These are phyloP conservation scores for Phylloscopus trochilus DNA, from an alignment of 2,113 vertebrate genomes.

Conservation along the genomic window DNA sequence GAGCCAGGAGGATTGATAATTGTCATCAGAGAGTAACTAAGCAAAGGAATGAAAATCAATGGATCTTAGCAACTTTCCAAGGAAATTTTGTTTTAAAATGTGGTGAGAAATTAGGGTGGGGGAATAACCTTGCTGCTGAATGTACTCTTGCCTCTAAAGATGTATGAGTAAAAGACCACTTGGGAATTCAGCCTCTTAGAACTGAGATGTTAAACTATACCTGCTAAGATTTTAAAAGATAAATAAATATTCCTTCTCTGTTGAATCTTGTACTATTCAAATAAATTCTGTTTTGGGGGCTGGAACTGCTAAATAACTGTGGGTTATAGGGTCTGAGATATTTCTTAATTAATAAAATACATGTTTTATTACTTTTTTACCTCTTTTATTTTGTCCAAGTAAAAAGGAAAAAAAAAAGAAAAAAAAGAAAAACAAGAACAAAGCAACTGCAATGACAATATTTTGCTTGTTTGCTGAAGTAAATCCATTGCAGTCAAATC, in stretches of 20 bases:
- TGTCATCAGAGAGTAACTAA: neutral
- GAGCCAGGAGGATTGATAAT: neutral
- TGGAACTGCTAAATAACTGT: neutral
- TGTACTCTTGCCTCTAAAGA: neutral
- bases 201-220: neutral
- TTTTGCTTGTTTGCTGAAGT: neutral
- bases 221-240: neutral
- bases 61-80: neutral
- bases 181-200: neutral
- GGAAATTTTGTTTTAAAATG: neutral
- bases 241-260: neutral
- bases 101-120: neutral
- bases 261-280: neutral
- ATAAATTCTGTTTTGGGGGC: neutral
- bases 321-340: neutral
- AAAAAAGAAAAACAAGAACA: neutral
- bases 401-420: neutral
- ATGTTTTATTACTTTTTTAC: neutral
- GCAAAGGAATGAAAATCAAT: neutral
- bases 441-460: neutral
- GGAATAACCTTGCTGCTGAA: neutral
- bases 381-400: too few relatives aligned
- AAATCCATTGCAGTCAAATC: neutral
- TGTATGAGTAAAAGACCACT: neutral
- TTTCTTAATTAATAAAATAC: neutral